phyloP scores from a whole-genome alignment of 2,113 vertebrate genomes.

The Sminthopsis crassicaudata region DNA sequence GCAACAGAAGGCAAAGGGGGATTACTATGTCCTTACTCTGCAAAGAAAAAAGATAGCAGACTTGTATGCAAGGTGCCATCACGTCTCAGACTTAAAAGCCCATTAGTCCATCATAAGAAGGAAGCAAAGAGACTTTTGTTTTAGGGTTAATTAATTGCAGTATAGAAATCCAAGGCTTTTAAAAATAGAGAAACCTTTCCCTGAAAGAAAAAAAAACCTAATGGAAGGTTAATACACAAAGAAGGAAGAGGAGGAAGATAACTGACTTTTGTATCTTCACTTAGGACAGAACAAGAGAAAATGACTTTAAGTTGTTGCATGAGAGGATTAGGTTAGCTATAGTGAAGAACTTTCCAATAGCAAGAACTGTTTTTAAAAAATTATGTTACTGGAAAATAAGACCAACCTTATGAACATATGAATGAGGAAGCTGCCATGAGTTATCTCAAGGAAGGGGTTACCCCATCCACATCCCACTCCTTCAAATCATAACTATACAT shows the following conservation, averaged over 20 bases:
- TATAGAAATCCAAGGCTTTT: conserved; percentile 49
- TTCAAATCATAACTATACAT: background rate
- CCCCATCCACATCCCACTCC: background rate
- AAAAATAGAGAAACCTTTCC: conserved; percentile 34
- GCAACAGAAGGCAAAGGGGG: conserved; percentile 48
- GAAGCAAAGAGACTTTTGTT: conserved; percentile 42
- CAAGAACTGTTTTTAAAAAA: background rate
- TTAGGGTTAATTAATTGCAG: conserved; percentile 53
- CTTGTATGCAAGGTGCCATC: conserved; percentile 30
- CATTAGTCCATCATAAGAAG: conserved; percentile 26
- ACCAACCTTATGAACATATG: background rate
- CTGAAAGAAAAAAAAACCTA: background rate
- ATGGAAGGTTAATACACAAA: background rate
- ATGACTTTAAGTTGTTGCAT: background rate
- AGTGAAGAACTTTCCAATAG: background rate
- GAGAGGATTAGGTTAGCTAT: background rate
- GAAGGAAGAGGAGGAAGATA: background rate
- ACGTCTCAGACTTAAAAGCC: conserved; percentile 47
- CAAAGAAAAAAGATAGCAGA: conserved; percentile 56
- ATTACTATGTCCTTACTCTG: conserved; percentile 42
- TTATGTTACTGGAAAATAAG: background rate
- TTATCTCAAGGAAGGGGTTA: background rate
- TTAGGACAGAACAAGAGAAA: background rate
- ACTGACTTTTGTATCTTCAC: background rate
- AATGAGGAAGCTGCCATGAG: background rate